Evolutionary conservation across 2,113 vertebrate genomes (phyloP).

Genomic region (Hiodon alosoides): DNA sequence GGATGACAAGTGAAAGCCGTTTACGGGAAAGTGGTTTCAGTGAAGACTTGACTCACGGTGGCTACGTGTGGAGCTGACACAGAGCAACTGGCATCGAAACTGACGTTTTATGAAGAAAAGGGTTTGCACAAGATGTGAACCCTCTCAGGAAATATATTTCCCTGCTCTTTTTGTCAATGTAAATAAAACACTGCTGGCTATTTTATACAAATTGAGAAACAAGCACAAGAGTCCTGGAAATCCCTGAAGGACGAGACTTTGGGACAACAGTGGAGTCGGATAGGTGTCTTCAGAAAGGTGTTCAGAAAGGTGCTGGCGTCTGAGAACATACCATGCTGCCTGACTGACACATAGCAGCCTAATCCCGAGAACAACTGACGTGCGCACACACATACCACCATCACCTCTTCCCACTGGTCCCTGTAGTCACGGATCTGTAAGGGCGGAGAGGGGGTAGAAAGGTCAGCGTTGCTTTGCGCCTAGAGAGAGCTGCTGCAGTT

Average conservation of each 20-base stretch:
- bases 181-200: neutral
- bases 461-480: no score
- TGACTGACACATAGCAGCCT: neutral
- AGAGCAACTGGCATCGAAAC: no score
- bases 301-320: neutral
- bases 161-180: neutral
- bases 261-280: neutral
- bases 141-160: neutral
- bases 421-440: neutral
- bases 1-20: no score
- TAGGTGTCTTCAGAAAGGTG: neutral
- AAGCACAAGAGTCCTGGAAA: neutral
- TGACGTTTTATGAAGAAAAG: no score
- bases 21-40: no score
- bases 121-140: neutral
- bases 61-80: no score
- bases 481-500: no score
- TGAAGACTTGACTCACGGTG: no score
- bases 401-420: neutral
- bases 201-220: slow-evolving; percentile 3
- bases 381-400: neutral
- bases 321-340: neutral
- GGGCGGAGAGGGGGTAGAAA: no score
- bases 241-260: neutral
- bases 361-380: neutral